A percentile compares a stretch with the other conserved stretches of the same genome.
Conservation (phyloP, 2,797 vertebrate species). For the Chaunax sp. region DNA sequence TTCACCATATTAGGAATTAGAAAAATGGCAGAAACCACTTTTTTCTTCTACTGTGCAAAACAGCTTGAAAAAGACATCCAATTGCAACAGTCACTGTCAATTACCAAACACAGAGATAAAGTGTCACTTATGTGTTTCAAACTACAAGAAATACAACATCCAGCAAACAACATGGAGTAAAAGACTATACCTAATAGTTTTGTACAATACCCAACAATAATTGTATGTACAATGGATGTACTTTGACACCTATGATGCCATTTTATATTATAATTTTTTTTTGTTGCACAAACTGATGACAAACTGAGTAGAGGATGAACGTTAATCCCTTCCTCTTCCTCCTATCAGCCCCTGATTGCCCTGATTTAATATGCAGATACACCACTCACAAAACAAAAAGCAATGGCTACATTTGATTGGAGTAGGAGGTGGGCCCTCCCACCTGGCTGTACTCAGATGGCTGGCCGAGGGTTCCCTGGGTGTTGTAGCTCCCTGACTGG, state of each 20-base stretch:
- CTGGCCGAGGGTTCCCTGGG: constrained; percentile 82
- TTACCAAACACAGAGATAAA: constrained; percentile 62
- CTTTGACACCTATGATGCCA: constrained; percentile 24
- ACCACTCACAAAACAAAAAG: constrained; percentile 29
- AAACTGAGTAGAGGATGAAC: constrained; percentile 27
- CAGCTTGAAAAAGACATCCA: constrained; percentile 69
- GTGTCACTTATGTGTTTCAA: constrained; percentile 51
- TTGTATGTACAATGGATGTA: constrained; percentile 53
- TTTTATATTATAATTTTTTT: constrained; percentile 19
- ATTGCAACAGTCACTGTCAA: constrained; percentile 43
- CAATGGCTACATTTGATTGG: constrained; percentile 89
- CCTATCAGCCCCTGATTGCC: constrained; percentile 53
- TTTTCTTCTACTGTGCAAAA: constrained; percentile 75
- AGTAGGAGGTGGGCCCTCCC: constrained; percentile 90
- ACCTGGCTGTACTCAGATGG: constrained; percentile 89
- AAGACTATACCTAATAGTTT: constrained; percentile 76
- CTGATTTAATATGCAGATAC: constrained; percentile 63
- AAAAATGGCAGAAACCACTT: constrained; percentile 47
- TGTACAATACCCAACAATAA: constrained; percentile 76
- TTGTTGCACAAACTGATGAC: constrained; percentile 47
- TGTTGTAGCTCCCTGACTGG: constrained; percentile 86
- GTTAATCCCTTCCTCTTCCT: constrained; percentile 21
- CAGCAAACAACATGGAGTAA: constrained; percentile 79
- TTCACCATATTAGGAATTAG: constrained; percentile 50
- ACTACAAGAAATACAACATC: constrained; percentile 83